These are phyloP conservation scores for Neotoma lepida DNA, from an alignment of 2,113 vertebrate genomes.

Conservation along the genomic window DNA sequence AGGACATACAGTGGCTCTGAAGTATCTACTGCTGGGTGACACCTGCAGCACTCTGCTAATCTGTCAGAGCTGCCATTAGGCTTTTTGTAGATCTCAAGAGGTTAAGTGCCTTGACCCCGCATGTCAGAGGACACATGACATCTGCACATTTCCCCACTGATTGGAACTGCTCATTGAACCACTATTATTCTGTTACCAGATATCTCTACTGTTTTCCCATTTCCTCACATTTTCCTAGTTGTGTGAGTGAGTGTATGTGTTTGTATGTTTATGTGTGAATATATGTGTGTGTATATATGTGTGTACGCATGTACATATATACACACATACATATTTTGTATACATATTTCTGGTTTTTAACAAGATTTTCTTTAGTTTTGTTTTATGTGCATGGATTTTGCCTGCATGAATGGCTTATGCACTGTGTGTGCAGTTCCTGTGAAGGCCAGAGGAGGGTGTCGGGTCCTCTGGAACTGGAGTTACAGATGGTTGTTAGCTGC, in stretches of 20 bases:
- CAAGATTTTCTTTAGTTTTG: not conserved
- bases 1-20: not conserved
- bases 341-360: not conserved
- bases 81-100: not conserved
- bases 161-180: not conserved
- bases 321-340: not conserved
- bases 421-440: not conserved
- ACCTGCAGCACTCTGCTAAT: accelerated
- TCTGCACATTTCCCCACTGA: not conserved
- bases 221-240: not conserved
- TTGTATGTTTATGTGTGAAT: not conserved
- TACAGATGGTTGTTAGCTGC: not conserved
- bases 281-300: not conserved
- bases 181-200: not conserved
- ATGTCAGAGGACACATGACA: not conserved
- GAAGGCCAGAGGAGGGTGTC: not conserved
- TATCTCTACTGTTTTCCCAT: not conserved
- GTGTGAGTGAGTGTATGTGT: not conserved
- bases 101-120: not conserved
- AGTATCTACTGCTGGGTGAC: too few species aligned
- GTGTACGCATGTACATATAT: not conserved
- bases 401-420: not conserved
- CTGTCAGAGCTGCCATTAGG: too few species aligned
- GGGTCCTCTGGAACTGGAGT: not conserved
- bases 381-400: not conserved